A percentile compares a stretch with the other conserved stretches of the same genome.
Evolutionary conservation across 2,888 invertebrate species (phyloP).

Genomic region (Oscheius sp.): DNA sequence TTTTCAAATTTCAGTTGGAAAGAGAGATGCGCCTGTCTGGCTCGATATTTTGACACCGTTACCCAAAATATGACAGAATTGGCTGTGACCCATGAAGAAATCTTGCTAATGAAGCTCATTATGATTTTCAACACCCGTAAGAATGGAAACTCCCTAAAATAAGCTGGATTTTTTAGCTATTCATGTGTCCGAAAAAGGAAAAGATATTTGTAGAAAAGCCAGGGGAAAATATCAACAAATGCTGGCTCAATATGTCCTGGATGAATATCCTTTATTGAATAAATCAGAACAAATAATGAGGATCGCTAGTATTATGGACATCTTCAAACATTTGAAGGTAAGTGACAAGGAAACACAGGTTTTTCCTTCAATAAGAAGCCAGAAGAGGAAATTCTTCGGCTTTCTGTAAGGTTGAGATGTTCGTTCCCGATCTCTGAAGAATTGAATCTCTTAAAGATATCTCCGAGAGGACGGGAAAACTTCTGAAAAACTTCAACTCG

Average conservation of each 20-base stretch:
- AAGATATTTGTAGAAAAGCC: background rate
- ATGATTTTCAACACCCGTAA: conserved; percentile 9
- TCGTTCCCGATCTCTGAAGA: too few species aligned
- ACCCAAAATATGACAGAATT: background rate
- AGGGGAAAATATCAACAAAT: conserved; percentile 9
- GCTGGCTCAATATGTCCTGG: conserved; percentile 2
- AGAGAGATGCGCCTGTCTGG: background rate
- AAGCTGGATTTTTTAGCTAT: background rate
- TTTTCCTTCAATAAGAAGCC: too few species aligned
- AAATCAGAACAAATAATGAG: background rate
- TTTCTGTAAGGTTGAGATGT: too few species aligned
- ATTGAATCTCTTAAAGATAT: too few species aligned
- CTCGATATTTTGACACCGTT: background rate
- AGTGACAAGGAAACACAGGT: too few species aligned
- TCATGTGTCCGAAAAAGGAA: conserved; percentile 2
- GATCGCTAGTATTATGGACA: background rate
- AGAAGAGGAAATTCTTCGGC: too few species aligned
- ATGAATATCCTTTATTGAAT: background rate
- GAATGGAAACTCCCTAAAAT: background rate
- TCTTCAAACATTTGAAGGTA: background rate
- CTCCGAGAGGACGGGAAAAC: too few species aligned
- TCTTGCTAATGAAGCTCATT: conserved; percentile 6
- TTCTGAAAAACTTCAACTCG: too few species aligned
- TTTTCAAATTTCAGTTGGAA: conserved; percentile 16
- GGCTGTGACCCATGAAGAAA: conserved; percentile 8